Evolutionary conservation across 2,888 invertebrate genomes (phyloP), one percentile per base, ranked within the genome.

Genomic region (Drosophila kambysellisi): DNA sequence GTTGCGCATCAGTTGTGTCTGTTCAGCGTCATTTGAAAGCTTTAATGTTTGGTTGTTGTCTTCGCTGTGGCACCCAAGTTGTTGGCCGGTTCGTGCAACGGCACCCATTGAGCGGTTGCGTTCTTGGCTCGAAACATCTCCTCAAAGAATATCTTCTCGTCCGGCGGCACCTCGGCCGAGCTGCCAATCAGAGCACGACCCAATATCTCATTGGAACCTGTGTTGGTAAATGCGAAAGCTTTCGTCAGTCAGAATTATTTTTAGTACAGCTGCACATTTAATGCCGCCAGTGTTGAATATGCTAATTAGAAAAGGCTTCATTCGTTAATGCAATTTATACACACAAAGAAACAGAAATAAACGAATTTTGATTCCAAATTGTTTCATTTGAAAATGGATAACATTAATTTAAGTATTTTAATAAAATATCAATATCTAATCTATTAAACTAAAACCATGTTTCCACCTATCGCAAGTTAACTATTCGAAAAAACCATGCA

Each of bases 101-200:
- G 94, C 37, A 95, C 92, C 95, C 95, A 95, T 85, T 95, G 94
- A 3, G 95, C 95, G 1, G 94, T 94, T 11, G 95, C 94, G 35
- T 94, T 94, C 83, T 94, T 94, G 20, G 94, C 94, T 20, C 94
- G 94, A 70, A 95, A 92, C 89, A 95, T 94, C 81, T 95, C 94
- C 50, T 94, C 94, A 79, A 95, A 95, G 71, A 95, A 94, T 62
- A 94, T 93, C 76, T 93, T 94, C 74, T 95, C 94, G 67, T 94
- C 93, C 8, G 89, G 87, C 43, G 93, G 91, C 68, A 94, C 93
- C 15, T 93, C 93, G 3, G 92, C 70, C 0, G 93, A 92, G 69
- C 93, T 93, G 15, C 95, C 94, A 58, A 96, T 94, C 15, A 94
- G 86, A 59, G 95, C 94, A 39, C 94, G 91, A 8, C 93, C 93